phyloP scores from a whole-genome alignment of 2,797 vertebrate species.

The Falco berigora region DNA sequence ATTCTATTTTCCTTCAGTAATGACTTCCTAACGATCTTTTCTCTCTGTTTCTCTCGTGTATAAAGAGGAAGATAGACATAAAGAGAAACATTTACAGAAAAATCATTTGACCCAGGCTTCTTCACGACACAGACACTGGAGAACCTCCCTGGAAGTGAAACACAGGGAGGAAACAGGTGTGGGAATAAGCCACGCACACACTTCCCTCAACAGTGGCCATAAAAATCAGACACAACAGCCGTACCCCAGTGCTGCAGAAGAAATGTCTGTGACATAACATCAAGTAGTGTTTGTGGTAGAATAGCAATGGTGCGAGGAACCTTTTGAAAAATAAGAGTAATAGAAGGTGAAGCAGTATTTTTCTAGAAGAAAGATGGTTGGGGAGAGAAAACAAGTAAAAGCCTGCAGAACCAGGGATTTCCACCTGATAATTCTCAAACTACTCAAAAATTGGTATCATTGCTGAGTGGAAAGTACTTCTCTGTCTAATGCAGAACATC shows the following conservation, averaged over 20 bases:
- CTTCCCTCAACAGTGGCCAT: slow-evolving; percentile 4
- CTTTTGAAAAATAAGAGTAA: not conserved
- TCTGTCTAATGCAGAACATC: not conserved
- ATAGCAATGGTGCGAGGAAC: not conserved
- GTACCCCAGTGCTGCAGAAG: not conserved
- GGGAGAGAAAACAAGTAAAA: not conserved
- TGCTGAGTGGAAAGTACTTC: not conserved
- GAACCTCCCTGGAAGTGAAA: slow-evolving; percentile 12
- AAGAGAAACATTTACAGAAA: slow-evolving; percentile 15
- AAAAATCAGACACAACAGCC: not conserved
- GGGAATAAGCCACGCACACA: slow-evolving; percentile 17
- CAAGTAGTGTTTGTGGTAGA: not conserved
- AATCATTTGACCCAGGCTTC: not conserved
- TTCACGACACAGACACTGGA: not conserved
- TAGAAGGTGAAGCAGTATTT: not conserved
- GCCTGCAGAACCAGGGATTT: not conserved
- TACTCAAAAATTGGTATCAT: not conserved
- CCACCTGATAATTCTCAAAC: not conserved
- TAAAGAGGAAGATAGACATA: slow-evolving; percentile 8
- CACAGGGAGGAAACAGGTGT: slow-evolving; percentile 52
- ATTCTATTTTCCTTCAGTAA: slow-evolving; percentile 7
- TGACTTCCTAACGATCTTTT: not conserved
- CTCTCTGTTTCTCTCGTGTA: not conserved
- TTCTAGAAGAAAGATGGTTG: not conserved
- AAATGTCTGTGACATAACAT: not conserved